Evolutionary conservation across 2,888 invertebrate genomes (phyloP).

Genomic region (Epinotia demarniana): DNA sequence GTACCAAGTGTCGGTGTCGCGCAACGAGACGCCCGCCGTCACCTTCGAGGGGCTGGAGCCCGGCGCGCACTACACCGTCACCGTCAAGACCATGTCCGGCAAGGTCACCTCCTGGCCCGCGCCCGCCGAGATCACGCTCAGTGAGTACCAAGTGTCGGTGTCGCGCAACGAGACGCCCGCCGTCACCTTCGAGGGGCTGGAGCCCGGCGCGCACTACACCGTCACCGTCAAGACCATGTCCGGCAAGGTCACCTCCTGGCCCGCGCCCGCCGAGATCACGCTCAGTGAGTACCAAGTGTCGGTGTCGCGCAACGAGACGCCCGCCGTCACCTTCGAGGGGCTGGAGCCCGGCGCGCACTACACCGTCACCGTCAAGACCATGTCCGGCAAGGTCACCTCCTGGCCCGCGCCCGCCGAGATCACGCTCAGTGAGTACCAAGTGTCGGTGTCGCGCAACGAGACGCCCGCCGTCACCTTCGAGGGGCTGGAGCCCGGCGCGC

Average conservation of each 20-base stretch:
- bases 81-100: conserved; percentile 96
- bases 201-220: conserved; percentile 94
- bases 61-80: conserved; percentile 93
- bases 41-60: conserved; percentile 94
- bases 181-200: conserved; percentile 91
- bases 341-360: conserved; percentile 94
- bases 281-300: conserved; percentile 84
- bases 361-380: conserved; percentile 95
- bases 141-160: conserved; percentile 73
- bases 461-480: conserved; percentile 86
- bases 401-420: conserved; percentile 97
- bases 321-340: conserved; percentile 88
- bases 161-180: conserved; percentile 82
- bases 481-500: conserved; percentile 92
- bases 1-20: conserved; percentile 65
- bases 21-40: conserved; percentile 80
- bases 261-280: conserved; percentile 94
- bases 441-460: conserved; percentile 82
- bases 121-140: conserved; percentile 93
- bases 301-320: conserved; percentile 82
- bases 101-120: conserved; percentile 98
- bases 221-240: conserved; percentile 97
- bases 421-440: conserved; percentile 88
- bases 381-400: conserved; percentile 96
- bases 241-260: conserved; percentile 97